These are phyloP conservation scores for Holotrichia oblita DNA, from an alignment of 1,140 invertebrate genomes.

Conservation along the genomic window DNA sequence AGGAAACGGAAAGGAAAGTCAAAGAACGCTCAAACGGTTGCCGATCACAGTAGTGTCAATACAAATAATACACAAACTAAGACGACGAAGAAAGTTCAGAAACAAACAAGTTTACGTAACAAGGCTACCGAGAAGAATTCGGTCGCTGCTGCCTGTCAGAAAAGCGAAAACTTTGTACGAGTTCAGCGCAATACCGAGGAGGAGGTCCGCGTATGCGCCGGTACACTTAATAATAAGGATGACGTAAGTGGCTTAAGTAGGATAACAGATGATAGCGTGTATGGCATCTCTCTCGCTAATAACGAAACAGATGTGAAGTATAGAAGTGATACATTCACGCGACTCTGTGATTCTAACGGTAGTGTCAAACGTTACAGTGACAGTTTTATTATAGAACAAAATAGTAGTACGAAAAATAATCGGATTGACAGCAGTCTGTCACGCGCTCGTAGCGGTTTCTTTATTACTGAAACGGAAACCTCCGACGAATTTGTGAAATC, in stretches of 20 bases:
- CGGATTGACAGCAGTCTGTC: conserved; percentile 40
- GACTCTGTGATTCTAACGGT: conserved; percentile 36
- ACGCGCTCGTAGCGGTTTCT: conserved; percentile 55
- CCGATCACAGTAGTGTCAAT: conserved; percentile 21
- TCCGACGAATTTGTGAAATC: conserved; percentile 49
- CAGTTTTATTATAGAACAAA: conserved; percentile 55
- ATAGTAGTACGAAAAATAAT: conserved; percentile 43
- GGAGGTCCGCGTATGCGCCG: conserved; percentile 11
- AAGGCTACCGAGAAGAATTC: conserved; percentile 42
- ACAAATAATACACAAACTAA: conserved; percentile 16
- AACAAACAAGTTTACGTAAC: conserved; percentile 39
- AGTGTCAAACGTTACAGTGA: conserved; percentile 58
- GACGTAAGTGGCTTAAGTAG: conserved; percentile 28
- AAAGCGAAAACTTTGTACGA: conserved; percentile 3
- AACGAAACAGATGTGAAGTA: conserved; percentile 36
- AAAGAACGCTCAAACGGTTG: conserved; percentile 44
- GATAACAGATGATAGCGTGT: conserved; percentile 25
- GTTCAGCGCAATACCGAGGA: conserved; percentile 16
- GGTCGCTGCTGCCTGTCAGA: not conserved
- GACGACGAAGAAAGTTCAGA: conserved; percentile 22
- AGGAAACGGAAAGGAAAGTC: conserved; percentile 53
- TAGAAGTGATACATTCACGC: not conserved
- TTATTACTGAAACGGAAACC: conserved; percentile 42
- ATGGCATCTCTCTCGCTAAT: not conserved
- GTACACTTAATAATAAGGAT: conserved; percentile 19